Evolutionary conservation across 2,888 invertebrate genomes (phyloP), one percentile per base, ranked within the genome.

Genomic region (Acanthosepion esculentum): DNA sequence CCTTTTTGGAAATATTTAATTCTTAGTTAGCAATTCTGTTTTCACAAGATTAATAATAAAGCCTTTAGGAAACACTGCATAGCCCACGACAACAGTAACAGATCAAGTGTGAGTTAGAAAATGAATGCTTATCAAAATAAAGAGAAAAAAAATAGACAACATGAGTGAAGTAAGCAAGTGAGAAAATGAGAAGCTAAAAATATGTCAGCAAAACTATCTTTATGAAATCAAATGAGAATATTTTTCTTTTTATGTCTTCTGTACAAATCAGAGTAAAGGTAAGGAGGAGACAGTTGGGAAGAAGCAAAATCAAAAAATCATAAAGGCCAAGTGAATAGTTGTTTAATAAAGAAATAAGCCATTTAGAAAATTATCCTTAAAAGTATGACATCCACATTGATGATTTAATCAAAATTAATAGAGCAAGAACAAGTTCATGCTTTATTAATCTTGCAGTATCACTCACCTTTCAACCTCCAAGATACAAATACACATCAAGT

Each of bases 331-430:
- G 20, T 59, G 59, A 59, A 59, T 59, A 59, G 78, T 78, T 78
- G 78, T 78, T 78, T 78, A 18, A 78, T n/a, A 78, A 78, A 78
- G 78, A 78, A n/a, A 78, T 78, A 78, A 78, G n/a, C 78, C 78
- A n/a, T 78, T 78, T 78, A 78, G 78, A 78, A 18, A 78, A 78
- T 78, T 78, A 78, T 78, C n/a, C 78, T n/a, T 78, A 78, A 78
- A 78, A 78, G n/a, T 12, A 78, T n/a, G 78, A 78, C 78, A 78
- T 78, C n/a, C n/a, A 78, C 78, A 78, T 78, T 78, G 78, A 78
- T 78, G 78, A 78, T n/a, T 78, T 78, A 78, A 78, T 78, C 78
- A 78, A 78, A 78, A 78, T 78, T 78, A 78, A 78, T 78, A 78
- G 78, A 78, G 78, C 78, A n/a, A 12, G n/a, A n/a, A 78, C 78